Conservation (phyloP, 2,888 invertebrate genomes). For the Eucera pruinosa region DNA sequence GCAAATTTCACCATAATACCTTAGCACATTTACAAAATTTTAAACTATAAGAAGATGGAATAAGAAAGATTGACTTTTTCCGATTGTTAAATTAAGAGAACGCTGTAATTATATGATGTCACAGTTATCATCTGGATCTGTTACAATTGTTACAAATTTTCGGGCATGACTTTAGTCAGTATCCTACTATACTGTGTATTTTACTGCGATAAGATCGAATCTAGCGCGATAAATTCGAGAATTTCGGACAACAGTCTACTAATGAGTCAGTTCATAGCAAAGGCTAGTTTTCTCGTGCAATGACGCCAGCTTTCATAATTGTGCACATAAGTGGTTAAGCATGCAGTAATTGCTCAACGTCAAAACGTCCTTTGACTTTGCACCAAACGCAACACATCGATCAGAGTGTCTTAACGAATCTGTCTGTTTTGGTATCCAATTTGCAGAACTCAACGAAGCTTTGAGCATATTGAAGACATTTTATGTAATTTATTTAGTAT, state of each 20-base stretch:
- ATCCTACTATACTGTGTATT: background rate
- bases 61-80: too few relatives aligned
- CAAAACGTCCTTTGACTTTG: constrained; percentile 50
- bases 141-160: background rate
- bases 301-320: constrained; percentile 33
- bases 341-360: constrained; percentile 51
- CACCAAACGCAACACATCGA: constrained; percentile 31
- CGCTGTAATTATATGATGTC: too few relatives aligned
- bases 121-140: too few relatives aligned
- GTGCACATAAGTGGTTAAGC: constrained; percentile 28
- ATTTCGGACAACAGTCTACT: constrained; percentile 29
- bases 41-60: too few relatives aligned
- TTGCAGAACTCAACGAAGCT: too few relatives aligned
- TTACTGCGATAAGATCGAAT: constrained; percentile 24
- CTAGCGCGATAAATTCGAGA: constrained; percentile 20
- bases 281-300: constrained; percentile 46
- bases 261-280: constrained; percentile 58
- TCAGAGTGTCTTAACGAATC: constrained; percentile 38
- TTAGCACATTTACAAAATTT: too few relatives aligned
- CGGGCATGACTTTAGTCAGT: background rate
- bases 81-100: too few relatives aligned
- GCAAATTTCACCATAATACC: too few relatives aligned
- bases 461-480: too few relatives aligned
- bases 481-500: too few relatives aligned
- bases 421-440: background rate